Base-by-base conservation (phyloP, 2,113 vertebrate genomes). In the Mesocricetus auratus region DNA sequence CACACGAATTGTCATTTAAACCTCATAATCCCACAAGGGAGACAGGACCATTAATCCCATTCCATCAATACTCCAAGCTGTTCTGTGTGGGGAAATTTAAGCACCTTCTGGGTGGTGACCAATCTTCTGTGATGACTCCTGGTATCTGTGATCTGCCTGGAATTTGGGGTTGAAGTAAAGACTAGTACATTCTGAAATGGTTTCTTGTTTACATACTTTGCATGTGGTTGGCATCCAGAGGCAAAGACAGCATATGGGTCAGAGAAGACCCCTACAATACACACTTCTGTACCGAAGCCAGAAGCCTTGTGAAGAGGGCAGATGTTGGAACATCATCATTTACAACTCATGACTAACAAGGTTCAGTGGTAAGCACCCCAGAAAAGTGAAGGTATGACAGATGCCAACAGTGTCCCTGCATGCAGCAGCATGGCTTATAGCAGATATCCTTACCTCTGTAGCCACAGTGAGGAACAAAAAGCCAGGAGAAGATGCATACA, bases 51-150 rank as follows among this genome's bases (percentile, higher is more conserved):
- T 58, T n/a, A 69, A 71, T 75, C 5, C 4, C 4, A 50, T 47
- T 90, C 95, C 64, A 66, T 83, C 50, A 85, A 78, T 74, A 79
- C 36, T 50, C 26, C 26, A 47, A 93, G 26, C 5, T 64, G 42
- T 82, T 71, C 17, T 26, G 3, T 56, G 16, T 50, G 39, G 68
- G n/a, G 47, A 89, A 62, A 86, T 78, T 1, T 21, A 60, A 53
- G 7, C 29, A 9, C 15, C 4, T 58, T 13, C n/a, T 0, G 0
- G 45, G 12, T 62, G 10, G 12, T 5, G 1, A 77, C 22, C 36
- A 4, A 64, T 79, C 15, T 62, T 0, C 39, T 74, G 66, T 81
- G 58, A 1, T 3, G 0, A 21, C 33, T 29, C 26, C 58, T 10
- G 15, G 39, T 69, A 56, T 58, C 31, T 73, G 88, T 19, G 24